phyloP scores from a whole-genome alignment of 2,888 invertebrate genomes.

The Drosophila mimetica region DNA sequence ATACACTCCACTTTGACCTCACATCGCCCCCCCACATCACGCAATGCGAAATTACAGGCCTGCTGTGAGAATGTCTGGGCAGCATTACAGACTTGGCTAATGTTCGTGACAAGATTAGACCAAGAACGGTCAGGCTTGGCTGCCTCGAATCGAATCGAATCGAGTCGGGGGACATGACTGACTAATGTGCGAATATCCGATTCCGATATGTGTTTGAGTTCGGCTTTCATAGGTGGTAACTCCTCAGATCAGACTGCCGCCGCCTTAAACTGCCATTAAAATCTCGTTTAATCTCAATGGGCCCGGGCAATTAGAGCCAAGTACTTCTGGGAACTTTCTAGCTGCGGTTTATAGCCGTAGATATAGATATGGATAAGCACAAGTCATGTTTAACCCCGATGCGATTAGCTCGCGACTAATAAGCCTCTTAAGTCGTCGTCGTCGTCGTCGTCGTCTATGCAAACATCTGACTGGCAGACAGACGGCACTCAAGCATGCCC shows the following conservation, averaged over 20 bases:
- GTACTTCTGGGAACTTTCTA: slow-evolving; percentile 13
- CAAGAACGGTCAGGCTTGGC: slow-evolving; percentile 54
- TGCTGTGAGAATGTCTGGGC: slow-evolving; percentile 11
- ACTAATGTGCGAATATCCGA: slow-evolving; percentile 13
- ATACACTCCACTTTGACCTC: slow-evolving; percentile 1
- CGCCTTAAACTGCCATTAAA: neutral
- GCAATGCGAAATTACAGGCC: neutral
- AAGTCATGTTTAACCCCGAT: neutral
- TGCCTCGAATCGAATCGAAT: slow-evolving; percentile 21
- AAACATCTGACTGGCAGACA: slow-evolving; percentile 11
- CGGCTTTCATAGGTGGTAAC: neutral
- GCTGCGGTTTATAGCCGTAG: neutral
- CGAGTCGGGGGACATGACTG: neutral
- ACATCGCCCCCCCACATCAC: neutral
- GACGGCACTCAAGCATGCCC: slow-evolving; percentile 43
- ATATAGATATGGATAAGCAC: neutral
- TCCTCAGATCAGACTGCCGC: neutral
- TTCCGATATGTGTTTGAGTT: neutral
- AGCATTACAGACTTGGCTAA: slow-evolving; percentile 31
- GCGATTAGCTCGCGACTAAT: slow-evolving; percentile 23
- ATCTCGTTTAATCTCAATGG: neutral
- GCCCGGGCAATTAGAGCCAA: neutral
- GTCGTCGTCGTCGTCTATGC: slow-evolving; percentile 13
- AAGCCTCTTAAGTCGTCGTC: slow-evolving; percentile 22
- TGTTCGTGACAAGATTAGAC: slow-evolving; percentile 73